Conservation (phyloP, 2,888 invertebrate species). For the Spisula solida region DNA sequence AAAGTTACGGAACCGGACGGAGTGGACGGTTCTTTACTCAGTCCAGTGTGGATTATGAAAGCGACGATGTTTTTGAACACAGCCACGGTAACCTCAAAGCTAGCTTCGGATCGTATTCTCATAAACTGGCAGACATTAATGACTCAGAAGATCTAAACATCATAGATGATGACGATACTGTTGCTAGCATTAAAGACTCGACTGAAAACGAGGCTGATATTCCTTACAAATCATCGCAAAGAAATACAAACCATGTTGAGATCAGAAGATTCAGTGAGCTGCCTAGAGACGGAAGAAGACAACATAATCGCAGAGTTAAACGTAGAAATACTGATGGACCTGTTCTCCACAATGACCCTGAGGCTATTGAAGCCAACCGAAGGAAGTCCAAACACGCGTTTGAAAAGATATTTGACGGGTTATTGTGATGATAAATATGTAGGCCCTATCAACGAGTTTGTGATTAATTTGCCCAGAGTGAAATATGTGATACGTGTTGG, state of each 20-base stretch:
- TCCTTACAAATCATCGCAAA: not conserved
- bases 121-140: not conserved
- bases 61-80: conserved; percentile 27
- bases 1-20: conserved; percentile 6
- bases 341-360: not conserved
- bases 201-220: not conserved
- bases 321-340: conserved; percentile 30
- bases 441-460: no score
- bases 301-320: not conserved
- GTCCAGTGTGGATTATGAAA: conserved; percentile 41
- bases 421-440: conserved; percentile 24
- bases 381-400: conserved; percentile 47
- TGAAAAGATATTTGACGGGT: conserved; percentile 50
- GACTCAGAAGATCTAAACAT: not conserved
- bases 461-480: no score
- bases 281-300: not conserved
- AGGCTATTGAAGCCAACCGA: conserved; percentile 26
- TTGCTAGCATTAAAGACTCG: not conserved
- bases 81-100: conserved; percentile 28
- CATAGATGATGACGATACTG: not conserved
- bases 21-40: conserved; percentile 20
- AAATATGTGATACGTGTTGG: no score
- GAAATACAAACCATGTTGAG: not conserved
- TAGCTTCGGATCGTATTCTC: not conserved
- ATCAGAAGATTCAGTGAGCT: not conserved